Evolutionary conservation across 2,888 invertebrate genomes (phyloP).

Genomic region (Agrilus biguttatus): DNA sequence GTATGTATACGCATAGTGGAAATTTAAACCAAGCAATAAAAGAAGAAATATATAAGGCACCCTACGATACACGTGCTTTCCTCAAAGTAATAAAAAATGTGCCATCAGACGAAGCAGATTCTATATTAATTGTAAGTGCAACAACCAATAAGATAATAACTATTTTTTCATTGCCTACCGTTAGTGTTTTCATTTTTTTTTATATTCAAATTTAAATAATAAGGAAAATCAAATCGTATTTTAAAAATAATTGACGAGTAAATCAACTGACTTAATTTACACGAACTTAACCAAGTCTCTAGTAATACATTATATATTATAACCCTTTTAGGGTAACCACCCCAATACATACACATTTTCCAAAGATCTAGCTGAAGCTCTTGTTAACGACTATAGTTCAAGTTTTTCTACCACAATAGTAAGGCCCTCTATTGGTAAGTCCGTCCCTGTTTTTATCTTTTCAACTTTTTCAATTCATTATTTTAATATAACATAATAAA

Average conservation of each 20-base stretch:
- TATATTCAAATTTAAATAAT: too few species aligned
- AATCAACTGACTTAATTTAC: too few species aligned
- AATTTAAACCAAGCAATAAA: conserved; percentile 45
- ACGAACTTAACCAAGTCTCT: too few species aligned
- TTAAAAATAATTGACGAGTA: too few species aligned
- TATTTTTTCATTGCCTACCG: too few species aligned
- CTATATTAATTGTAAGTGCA: background rate
- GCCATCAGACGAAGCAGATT: background rate
- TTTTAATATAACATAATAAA: too few species aligned
- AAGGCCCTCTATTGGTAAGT: conserved; percentile 74
- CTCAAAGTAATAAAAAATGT: conserved; percentile 40
- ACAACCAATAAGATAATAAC: too few species aligned
- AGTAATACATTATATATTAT: too few species aligned
- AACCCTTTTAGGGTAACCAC: conserved; percentile 34
- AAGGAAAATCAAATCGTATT: too few species aligned
- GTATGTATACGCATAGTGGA: conserved; percentile 84
- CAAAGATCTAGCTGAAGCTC: conserved; percentile 73
- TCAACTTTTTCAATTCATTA: too few species aligned
- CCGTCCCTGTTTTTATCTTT: background rate
- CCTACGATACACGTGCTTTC: conserved; percentile 39
- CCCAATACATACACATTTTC: conserved; percentile 89
- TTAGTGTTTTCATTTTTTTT: too few species aligned
- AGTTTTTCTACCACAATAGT: conserved; percentile 78
- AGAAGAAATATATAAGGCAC: conserved; percentile 60
- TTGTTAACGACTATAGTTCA: conserved; percentile 52